Evolutionary conservation across 2,888 invertebrate species (phyloP).

Genomic region (Reticulitermes lucifugus): DNA sequence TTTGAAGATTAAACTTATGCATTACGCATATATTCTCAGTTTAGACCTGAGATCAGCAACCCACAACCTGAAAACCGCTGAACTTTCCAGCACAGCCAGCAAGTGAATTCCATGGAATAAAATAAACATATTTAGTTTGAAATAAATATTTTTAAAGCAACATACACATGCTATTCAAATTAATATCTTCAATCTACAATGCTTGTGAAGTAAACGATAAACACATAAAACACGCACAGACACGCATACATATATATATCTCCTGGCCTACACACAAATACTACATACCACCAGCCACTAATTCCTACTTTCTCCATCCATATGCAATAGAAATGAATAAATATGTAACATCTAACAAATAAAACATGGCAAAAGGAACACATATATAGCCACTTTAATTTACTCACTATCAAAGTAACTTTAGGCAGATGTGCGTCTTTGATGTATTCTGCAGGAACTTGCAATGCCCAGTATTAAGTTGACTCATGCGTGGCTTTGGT

Average conservation of each 20-base stretch:
- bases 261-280: background rate
- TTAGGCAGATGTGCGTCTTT: background rate
- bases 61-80: too few species aligned
- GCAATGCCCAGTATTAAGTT: background rate
- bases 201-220: background rate
- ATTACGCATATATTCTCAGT: too few species aligned
- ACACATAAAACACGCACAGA: background rate
- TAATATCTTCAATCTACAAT: background rate
- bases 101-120: too few species aligned
- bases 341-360: background rate
- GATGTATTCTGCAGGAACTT: background rate
- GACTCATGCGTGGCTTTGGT: too few species aligned
- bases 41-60: too few species aligned
- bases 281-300: background rate
- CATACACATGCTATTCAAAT: too few species aligned
- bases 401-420: background rate
- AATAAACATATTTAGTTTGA: too few species aligned
- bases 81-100: too few species aligned
- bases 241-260: too few species aligned
- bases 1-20: too few species aligned
- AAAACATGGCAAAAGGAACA: background rate
- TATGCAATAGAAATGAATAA: background rate
- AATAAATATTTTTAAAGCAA: too few species aligned
- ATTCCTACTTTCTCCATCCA: background rate
- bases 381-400: background rate